Evolutionary conservation across 2,888 invertebrate species (phyloP).

Genomic region (Ptychoptera contaminata): DNA sequence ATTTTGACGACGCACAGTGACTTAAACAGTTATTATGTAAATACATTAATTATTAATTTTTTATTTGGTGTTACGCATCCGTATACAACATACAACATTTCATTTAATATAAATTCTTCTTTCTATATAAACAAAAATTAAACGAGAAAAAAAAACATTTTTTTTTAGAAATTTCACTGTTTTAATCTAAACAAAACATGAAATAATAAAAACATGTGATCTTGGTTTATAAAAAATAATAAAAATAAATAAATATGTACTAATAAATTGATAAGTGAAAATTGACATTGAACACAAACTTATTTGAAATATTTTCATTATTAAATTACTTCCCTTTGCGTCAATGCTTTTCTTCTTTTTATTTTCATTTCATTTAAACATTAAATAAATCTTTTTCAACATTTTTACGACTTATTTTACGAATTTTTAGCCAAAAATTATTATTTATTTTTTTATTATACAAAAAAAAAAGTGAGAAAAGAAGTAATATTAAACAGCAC

Average conservation of each 20-base stretch:
- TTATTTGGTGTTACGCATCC: too few relatives aligned
- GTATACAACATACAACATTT: too few relatives aligned
- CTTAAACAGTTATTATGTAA: too few relatives aligned
- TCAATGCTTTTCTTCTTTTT: background rate
- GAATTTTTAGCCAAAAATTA: background rate
- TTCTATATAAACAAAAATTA: background rate
- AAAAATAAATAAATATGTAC: too few relatives aligned
- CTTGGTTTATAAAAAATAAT: background rate
- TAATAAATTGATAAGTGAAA: too few relatives aligned
- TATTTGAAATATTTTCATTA: too few relatives aligned
- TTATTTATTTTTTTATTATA: background rate
- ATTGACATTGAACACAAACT: too few relatives aligned
- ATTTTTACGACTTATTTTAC: background rate
- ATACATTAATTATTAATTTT: too few relatives aligned
- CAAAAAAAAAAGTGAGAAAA: background rate
- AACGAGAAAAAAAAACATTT: too few relatives aligned
- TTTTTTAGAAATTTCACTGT: too few relatives aligned
- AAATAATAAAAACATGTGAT: background rate
- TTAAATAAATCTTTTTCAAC: background rate
- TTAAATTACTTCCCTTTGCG: too few relatives aligned
- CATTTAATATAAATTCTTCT: background rate
- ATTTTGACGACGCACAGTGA: too few relatives aligned
- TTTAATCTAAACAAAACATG: background rate
- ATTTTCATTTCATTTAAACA: background rate
- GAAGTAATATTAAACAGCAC: background rate